Percentiles rank a stretch among this genome's conserved stretches.
Evolutionary conservation across 2,797 vertebrate genomes (phyloP).

Genomic region (Macroramphosus scolopax): DNA sequence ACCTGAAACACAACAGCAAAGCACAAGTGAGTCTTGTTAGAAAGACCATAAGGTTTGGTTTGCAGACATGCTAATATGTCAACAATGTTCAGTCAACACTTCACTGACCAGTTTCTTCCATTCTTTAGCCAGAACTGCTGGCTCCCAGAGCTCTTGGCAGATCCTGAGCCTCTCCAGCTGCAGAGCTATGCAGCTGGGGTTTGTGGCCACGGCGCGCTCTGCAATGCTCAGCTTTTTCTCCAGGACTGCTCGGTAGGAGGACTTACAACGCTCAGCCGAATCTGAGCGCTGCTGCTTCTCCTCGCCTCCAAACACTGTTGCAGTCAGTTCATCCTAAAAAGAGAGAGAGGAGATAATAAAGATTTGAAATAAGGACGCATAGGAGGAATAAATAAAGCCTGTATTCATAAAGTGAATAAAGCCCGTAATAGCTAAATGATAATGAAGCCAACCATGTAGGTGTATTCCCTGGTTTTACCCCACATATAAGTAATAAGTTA

Average conservation of each 20-base stretch:
- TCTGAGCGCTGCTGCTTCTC: constrained; percentile 71
- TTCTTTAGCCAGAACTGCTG: constrained; percentile 84
- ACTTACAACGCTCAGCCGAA: constrained; percentile 69
- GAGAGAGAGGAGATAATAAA: neutral
- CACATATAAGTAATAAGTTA: no score
- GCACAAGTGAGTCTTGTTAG: neutral
- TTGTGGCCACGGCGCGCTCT: constrained; percentile 88
- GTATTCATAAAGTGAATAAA: no score
- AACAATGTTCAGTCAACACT: no score
- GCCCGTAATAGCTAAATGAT: no score
- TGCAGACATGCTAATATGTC: no score
- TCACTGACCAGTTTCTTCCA: constrained; percentile 89
- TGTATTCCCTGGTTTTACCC: no score
- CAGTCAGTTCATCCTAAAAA: constrained; percentile 83
- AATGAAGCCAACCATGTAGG: no score
- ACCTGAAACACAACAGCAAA: constrained; percentile 60
- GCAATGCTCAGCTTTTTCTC: constrained; percentile 94
- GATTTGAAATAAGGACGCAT: neutral
- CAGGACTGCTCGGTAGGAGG: constrained; percentile 81
- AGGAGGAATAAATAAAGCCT: no score
- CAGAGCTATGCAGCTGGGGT: constrained; percentile 84
- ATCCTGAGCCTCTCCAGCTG: constrained; percentile 86
- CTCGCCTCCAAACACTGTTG: constrained; percentile 57
- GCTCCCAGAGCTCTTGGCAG: constrained; percentile 91
- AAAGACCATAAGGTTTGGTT: neutral